These are phyloP conservation scores for Leistus spinibarbis DNA, from an alignment of 2,888 invertebrate genomes.

Conservation along the genomic window DNA sequence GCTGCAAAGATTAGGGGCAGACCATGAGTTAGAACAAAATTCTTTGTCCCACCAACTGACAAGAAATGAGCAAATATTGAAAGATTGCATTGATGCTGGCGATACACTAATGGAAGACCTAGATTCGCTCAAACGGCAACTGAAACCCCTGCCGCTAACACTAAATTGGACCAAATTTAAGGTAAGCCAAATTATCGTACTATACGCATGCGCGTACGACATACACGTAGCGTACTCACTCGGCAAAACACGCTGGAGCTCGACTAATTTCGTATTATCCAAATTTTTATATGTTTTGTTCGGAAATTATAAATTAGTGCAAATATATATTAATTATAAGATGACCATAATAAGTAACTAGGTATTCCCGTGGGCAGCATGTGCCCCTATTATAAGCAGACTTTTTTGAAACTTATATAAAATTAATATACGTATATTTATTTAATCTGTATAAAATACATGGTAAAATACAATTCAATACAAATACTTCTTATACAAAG, in stretches of 20 bases:
- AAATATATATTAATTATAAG: no score
- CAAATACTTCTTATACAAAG: no score
- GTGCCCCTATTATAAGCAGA: no score
- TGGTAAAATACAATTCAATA: no score
- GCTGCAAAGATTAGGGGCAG: constrained; percentile 46
- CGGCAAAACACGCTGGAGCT: background rate
- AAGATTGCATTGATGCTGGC: constrained; percentile 48
- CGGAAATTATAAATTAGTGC: no score
- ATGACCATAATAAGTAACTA: no score
- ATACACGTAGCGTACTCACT: background rate
- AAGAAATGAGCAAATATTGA: constrained; percentile 45
- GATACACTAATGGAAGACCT: constrained; percentile 50
- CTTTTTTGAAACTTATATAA: no score
- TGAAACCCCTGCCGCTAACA: constrained; percentile 42
- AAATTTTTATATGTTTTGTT: no score
- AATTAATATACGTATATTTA: no score
- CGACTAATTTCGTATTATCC: no score
- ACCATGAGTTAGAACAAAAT: constrained; percentile 49
- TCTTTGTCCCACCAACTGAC: constrained; percentile 47
- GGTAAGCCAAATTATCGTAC: constrained; percentile 40
- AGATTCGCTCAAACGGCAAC: constrained; percentile 45
- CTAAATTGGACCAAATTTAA: constrained; percentile 47
- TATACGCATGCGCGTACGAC: background rate
- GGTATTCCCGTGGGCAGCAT: no score
- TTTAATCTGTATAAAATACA: no score